Conservation (phyloP, 2,888 invertebrate species). For the Megalurothrips usitatus region DNA sequence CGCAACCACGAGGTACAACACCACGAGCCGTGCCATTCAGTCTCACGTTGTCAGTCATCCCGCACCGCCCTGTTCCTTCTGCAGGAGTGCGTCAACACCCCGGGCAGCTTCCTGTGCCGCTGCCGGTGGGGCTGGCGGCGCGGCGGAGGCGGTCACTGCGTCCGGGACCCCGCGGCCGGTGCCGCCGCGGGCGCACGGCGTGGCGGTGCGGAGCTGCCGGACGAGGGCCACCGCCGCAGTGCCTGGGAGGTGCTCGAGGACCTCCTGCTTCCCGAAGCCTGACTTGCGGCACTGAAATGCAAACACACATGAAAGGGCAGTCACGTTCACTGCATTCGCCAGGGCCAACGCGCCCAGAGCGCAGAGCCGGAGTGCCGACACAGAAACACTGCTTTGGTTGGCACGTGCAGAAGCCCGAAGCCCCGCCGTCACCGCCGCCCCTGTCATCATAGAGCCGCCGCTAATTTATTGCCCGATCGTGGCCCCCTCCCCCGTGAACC, state of each 20-base stretch:
- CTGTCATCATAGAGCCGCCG: not conserved
- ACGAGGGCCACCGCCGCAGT: not conserved
- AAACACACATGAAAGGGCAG: too few relatives aligned
- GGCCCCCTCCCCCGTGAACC: not conserved
- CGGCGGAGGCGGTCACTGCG: not conserved
- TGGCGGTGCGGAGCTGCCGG: not conserved
- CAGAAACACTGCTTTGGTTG: not conserved
- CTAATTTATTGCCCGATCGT: constrained; percentile 16
- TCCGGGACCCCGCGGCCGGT: not conserved
- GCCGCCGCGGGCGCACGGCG: constrained; percentile 2
- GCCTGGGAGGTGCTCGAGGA: not conserved
- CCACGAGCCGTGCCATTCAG: not conserved
- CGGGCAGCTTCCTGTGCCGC: not conserved
- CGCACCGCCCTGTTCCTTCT: not conserved
- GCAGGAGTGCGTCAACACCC: constrained; percentile 3
- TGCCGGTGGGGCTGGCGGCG: constrained; percentile 2
- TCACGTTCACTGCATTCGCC: too few relatives aligned
- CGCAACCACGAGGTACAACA: not conserved
- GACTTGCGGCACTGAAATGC: not conserved
- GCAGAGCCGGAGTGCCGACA: not conserved
- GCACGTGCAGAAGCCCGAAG: not conserved
- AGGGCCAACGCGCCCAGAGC: too few relatives aligned
- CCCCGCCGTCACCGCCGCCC: constrained; percentile 3
- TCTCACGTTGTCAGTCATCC: not conserved
- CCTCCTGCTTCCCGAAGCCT: not conserved